These are phyloP conservation scores for Mustela lutreola DNA, from an alignment of 2,113 vertebrate genomes.

Conservation along the genomic window DNA sequence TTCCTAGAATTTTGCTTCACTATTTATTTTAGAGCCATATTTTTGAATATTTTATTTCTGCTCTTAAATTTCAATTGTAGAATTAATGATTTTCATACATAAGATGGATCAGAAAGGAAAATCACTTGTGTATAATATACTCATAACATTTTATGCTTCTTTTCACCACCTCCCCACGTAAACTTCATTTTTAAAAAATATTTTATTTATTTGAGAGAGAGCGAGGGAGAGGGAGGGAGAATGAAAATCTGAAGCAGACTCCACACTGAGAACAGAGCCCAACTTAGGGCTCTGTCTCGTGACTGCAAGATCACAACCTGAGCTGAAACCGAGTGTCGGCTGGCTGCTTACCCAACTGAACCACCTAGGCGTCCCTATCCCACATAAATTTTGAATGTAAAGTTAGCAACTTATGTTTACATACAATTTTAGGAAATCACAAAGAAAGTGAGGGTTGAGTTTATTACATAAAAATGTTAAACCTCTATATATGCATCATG, in stretches of 20 bases:
- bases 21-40: constrained; percentile 18
- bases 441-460: neutral
- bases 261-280: neutral
- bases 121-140: neutral
- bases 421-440: neutral
- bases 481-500: neutral
- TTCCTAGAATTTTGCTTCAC: neutral
- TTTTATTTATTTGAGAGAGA: neutral
- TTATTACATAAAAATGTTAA: neutral
- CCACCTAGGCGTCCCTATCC: neutral
- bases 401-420: neutral
- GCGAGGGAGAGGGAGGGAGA: neutral
- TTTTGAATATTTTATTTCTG: constrained; percentile 36
- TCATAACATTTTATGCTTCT: neutral
- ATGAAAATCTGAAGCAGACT: neutral
- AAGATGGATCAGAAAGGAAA: neutral
- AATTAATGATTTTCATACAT: neutral
- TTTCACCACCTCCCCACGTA: neutral
- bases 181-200: neutral
- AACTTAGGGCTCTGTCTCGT: neutral
- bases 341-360: neutral
- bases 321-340: neutral
- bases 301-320: neutral
- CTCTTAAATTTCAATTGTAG: constrained; percentile 7
- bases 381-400: neutral